Percentiles rank a stretch among this genome's conserved stretches.
phyloP scores from a whole-genome alignment of 2,888 invertebrate genomes.

The Eudemis profundana region DNA sequence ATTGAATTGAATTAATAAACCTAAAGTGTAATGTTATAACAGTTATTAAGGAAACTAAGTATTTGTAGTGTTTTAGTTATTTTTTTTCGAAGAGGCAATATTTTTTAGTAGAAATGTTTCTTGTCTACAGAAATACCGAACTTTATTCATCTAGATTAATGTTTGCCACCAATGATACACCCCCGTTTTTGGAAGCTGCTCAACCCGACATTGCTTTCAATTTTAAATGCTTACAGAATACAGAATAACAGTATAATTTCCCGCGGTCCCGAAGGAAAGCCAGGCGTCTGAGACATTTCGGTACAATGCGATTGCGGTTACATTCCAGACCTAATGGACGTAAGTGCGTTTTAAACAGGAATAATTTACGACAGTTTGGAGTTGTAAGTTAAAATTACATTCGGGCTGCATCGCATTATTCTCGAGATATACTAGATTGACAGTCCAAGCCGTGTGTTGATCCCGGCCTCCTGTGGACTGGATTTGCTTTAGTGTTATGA shows the following conservation, averaged over 20 bases:
- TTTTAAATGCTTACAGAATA: conserved; percentile 26
- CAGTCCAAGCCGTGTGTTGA: conserved; percentile 28
- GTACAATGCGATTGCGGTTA: conserved; percentile 38
- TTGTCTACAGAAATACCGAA: no score
- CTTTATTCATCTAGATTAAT: not conserved
- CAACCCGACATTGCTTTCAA: not conserved
- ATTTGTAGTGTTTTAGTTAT: no score
- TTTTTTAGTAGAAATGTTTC: no score
- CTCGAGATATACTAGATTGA: conserved; percentile 39
- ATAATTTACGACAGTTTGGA: conserved; percentile 18
- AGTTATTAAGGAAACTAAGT: no score
- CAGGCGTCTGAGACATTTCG: conserved; percentile 34
- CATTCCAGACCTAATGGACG: not conserved
- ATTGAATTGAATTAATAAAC: no score
- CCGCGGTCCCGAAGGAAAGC: conserved; percentile 25
- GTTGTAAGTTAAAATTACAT: not conserved
- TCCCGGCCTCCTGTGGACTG: conserved; percentile 3
- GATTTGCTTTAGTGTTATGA: conserved; percentile 3
- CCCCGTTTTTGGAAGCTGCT: not conserved
- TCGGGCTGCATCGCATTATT: conserved; percentile 37
- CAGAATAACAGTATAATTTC: conserved; percentile 34
- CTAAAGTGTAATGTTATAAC: no score
- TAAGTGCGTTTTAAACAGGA: conserved; percentile 12
- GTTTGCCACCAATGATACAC: not conserved
- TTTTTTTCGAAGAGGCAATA: no score